These are phyloP conservation scores for Corvus cornix DNA, from an alignment of 2,113 vertebrate species.

Conservation along the genomic window DNA sequence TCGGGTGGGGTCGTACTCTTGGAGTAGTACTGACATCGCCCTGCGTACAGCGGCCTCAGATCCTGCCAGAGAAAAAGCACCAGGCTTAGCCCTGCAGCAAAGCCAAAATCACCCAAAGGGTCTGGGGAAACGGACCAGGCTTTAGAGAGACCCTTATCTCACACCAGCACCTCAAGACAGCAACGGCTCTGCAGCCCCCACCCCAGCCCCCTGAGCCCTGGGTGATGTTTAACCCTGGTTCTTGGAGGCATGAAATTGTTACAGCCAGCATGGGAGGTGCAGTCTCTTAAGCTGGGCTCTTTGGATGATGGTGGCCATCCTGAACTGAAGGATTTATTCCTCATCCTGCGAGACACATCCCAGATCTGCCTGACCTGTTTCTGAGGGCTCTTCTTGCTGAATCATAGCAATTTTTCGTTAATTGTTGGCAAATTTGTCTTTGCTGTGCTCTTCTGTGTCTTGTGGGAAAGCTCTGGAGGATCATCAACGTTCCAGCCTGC, in stretches of 20 bases:
- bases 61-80: slow-evolving; percentile 77
- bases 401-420: neutral
- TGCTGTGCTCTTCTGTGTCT: neutral
- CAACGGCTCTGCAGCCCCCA: neutral
- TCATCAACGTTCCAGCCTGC: neutral
- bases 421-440: neutral
- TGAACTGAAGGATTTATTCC: neutral
- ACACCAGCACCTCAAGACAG: neutral
- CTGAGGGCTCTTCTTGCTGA: neutral
- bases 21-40: slow-evolving; percentile 90
- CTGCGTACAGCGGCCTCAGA: slow-evolving; percentile 89
- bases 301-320: neutral
- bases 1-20: slow-evolving; percentile 75
- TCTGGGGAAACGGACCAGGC: neutral
- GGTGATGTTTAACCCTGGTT: neutral
- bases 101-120: neutral
- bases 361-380: neutral
- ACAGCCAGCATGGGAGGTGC: neutral
- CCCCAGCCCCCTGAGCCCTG: neutral
- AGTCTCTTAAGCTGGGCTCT: neutral
- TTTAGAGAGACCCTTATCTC: neutral
- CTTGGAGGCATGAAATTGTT: neutral
- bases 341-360: neutral
- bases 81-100: neutral
- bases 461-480: neutral